Base-by-base conservation (phyloP, 2,797 vertebrate species). In the Cyclura pinguis region DNA sequence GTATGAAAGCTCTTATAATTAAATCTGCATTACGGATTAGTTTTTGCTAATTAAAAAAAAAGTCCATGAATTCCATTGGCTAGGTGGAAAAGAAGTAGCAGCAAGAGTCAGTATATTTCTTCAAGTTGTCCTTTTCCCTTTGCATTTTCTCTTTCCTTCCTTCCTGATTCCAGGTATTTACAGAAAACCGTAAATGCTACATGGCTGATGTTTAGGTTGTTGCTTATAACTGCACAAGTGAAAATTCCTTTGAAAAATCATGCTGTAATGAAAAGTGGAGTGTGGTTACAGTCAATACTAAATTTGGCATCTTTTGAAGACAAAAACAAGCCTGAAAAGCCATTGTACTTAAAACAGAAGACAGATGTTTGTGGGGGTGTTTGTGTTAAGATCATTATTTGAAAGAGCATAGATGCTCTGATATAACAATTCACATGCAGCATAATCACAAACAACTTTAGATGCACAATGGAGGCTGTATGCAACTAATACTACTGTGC, bases 281-380 rank as follows among this genome's bases (percentile, higher is more conserved):
- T n/a, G 32, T 29, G 50, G 14, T 81, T 57, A 81, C 20, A 32
- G 29, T n/a, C 50, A 55, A 73, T 42, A 24, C 69, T 47, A 67
- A 47, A 47, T 32, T 29, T 84, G 2, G 14, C 27, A 85, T 55
- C 29, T 73, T 18, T 73, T 47, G 47, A 69, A n/a, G 13, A 64
- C 86, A 80, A 62, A 80, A n/a, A 29, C 52, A 67, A 47, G 47
- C 29, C 27, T 80, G 59, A 42, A 52, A 50, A 87, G 42, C 27
- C 32, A 52, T 18, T 27, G 32, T n/a, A 80, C 20, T 69, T 29
- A 50, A 72, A 35, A 88, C 52, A 93, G 89, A 94, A 92, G 83
- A 64, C 82, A 92, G 77, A 55, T 42, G 62, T 85, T 72, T 85
- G 69, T 80, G 64, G 64, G 29, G 18, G 22, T 78, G 35, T 32